Percentiles rank a stretch among this genome's conserved stretches.
Conservation (phyloP, 1,140 invertebrate genomes). For the Coptotermes formosanus region DNA sequence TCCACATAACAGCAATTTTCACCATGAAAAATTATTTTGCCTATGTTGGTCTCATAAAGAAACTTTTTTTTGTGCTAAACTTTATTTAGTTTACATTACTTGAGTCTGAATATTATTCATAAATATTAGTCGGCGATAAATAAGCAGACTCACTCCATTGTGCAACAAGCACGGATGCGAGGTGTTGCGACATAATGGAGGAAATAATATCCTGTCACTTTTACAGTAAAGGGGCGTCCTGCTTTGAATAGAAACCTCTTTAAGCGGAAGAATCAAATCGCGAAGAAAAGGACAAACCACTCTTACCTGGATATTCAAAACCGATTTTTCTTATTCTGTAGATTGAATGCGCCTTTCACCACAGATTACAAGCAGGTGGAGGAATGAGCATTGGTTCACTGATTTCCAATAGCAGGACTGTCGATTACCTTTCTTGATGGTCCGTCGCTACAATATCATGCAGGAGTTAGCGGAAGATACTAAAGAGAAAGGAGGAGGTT, state of each 20-base stretch:
- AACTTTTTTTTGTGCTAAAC: no score
- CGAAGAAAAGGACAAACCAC: neutral
- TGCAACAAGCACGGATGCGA: neutral
- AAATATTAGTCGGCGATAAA: no score
- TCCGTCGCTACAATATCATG: neutral
- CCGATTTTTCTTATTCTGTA: neutral
- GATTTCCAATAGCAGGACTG: neutral
- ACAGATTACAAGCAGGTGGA: neutral
- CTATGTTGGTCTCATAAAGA: no score
- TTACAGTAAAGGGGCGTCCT: neutral
- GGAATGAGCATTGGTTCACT: neutral
- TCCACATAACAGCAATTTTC: no score
- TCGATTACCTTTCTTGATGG: no score
- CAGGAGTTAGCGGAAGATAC: no score
- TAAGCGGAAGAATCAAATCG: neutral
- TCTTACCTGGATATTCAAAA: conserved; percentile 2
- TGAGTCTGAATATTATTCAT: no score
- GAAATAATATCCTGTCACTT: neutral
- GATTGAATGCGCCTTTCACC: neutral
- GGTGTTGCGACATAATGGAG: neutral
- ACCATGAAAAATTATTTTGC: no score
- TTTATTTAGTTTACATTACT: no score
- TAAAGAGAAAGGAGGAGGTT: neutral
- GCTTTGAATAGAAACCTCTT: neutral
- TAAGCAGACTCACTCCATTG: no score